Conservation (phyloP, 2,888 invertebrate genomes). For the Zele albiditarsus region DNA sequence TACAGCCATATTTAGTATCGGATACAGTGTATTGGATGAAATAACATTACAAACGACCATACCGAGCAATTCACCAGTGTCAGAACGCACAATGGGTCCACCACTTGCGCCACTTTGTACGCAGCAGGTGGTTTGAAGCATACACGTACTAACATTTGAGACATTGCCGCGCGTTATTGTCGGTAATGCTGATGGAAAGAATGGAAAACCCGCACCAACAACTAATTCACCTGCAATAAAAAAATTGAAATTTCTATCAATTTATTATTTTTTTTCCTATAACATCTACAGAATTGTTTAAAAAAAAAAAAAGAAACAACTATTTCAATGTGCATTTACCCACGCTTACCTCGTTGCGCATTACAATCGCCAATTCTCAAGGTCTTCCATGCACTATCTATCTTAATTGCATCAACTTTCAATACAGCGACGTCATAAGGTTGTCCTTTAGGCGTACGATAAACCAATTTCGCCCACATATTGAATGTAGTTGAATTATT, state of each 20-base stretch:
- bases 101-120: constrained; percentile 80
- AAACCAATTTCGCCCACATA: constrained; percentile 62
- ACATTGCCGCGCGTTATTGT: constrained; percentile 77
- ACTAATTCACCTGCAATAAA: constrained; percentile 75
- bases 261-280: neutral
- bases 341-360: constrained; percentile 59
- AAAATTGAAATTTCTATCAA: neutral
- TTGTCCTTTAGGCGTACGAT: constrained; percentile 62
- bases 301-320: neutral
- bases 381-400: constrained; percentile 55
- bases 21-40: constrained; percentile 74
- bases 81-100: constrained; percentile 76
- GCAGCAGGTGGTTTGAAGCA: constrained; percentile 79
- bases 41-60: constrained; percentile 78
- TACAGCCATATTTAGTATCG: constrained; percentile 78
- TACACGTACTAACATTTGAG: constrained; percentile 74
- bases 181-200: constrained; percentile 74
- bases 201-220: constrained; percentile 77
- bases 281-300: no score
- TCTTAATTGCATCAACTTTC: constrained; percentile 55
- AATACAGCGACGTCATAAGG: constrained; percentile 70
- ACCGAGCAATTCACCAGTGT: constrained; percentile 74
- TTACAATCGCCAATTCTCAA: constrained; percentile 51
- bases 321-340: constrained; percentile 53
- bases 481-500: constrained; percentile 43